Percentiles rank a stretch among this genome's conserved stretches.
Conservation (phyloP, 2,797 vertebrate genomes). For the Calcarius lapponicus region DNA sequence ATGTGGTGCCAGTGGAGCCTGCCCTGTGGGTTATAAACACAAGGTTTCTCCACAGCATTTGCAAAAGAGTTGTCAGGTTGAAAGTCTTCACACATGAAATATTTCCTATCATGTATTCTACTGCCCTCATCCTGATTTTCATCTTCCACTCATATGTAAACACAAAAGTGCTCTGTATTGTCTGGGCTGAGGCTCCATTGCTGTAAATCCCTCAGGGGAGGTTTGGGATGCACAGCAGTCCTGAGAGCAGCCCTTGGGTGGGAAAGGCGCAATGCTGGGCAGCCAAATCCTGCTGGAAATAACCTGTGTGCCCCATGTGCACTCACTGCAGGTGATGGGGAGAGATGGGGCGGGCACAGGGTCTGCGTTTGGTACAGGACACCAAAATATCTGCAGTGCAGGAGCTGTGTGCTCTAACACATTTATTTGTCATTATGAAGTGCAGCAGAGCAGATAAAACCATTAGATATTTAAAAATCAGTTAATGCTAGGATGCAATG, state of each 20-base stretch:
- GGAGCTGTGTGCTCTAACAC: neutral
- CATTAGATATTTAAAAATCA: conserved; percentile 67
- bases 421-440: conserved; percentile 65
- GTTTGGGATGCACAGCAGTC: neutral
- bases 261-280: neutral
- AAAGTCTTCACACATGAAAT: neutral
- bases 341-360: neutral
- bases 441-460: conserved; percentile 65
- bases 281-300: neutral
- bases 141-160: neutral
- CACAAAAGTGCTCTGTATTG: neutral
- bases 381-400: neutral
- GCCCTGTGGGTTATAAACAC: neutral
- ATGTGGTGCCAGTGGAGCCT: neutral
- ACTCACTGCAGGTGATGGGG: neutral
- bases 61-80: neutral
- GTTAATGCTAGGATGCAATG: conserved; percentile 68
- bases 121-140: neutral
- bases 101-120: neutral
- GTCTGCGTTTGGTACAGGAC: neutral
- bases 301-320: neutral
- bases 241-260: accelerated
- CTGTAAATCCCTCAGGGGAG: neutral
- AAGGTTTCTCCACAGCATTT: neutral
- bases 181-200: neutral